phyloP scores from a whole-genome alignment of 2,113 vertebrate genomes.

The Oryctolagus cuniculus region DNA sequence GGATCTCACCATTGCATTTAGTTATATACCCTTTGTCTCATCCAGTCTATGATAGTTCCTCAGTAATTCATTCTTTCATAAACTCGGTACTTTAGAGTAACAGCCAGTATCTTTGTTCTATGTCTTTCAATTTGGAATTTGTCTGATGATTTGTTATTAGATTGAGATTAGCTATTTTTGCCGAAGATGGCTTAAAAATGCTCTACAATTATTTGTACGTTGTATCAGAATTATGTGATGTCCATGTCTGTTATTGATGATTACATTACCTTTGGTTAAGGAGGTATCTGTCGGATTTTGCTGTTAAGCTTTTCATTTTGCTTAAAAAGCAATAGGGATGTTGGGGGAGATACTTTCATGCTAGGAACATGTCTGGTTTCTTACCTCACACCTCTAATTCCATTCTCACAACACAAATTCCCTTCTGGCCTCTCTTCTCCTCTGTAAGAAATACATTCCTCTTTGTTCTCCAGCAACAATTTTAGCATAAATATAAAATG shows the following conservation, averaged over 20 bases:
- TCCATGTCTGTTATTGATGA: too few species aligned
- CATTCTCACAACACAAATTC: background rate
- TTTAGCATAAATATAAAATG: background rate
- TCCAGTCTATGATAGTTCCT: background rate
- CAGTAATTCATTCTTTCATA: background rate
- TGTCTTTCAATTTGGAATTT: background rate
- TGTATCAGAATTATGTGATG: rapidly evolving
- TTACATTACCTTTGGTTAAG: background rate
- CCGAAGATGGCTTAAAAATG: background rate
- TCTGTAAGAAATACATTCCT: background rate
- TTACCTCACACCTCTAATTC: background rate
- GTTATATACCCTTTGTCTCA: background rate
- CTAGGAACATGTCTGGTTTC: background rate
- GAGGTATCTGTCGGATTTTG: background rate
- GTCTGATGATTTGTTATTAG: background rate
- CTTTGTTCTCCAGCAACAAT: background rate
- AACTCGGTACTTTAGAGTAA: background rate
- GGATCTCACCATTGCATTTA: background rate
- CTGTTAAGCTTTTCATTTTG: background rate
- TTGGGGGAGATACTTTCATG: background rate
- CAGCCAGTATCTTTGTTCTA: background rate
- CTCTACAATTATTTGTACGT: background rate
- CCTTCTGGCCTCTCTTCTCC: background rate
- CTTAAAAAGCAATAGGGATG: background rate
- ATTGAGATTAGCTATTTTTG: background rate